A percentile compares a stretch with the other conserved stretches of the same genome.
Evolutionary conservation across 1,140 invertebrate species (phyloP).

Genomic region (Sminthurinus signatus): DNA sequence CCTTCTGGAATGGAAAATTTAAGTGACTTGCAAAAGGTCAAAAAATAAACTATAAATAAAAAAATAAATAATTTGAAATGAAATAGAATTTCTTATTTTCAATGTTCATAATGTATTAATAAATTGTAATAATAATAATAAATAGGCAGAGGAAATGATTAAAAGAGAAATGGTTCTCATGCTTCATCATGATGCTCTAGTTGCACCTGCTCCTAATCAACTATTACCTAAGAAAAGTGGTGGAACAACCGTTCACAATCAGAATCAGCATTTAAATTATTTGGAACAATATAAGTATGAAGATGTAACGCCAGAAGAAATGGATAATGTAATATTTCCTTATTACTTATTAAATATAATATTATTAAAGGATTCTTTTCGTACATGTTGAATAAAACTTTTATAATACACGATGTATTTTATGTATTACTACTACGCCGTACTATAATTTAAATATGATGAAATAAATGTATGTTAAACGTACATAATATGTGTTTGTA

Average conservation of each 20-base stretch:
- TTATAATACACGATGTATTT: too few species aligned
- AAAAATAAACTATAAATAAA: neutral
- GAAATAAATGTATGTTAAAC: too few species aligned
- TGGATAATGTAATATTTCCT: conserved; percentile 52
- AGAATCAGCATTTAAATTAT: conserved; percentile 67
- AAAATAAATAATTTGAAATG: conserved; percentile 3
- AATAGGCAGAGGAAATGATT: conserved; percentile 90
- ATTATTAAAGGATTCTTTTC: neutral
- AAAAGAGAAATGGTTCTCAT: conserved; percentile 96
- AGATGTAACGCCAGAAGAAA: conserved; percentile 62
- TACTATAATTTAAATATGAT: too few species aligned
- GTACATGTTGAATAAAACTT: too few species aligned
- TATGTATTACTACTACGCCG: too few species aligned
- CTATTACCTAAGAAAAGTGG: conserved; percentile 46
- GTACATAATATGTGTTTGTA: too few species aligned
- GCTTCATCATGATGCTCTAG: conserved; percentile 77
- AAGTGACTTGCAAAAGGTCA: conserved; percentile 71
- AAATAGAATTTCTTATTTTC: conserved; percentile 1
- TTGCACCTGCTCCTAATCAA: conserved; percentile 50
- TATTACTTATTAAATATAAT: neutral
- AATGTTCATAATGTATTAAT: too few species aligned
- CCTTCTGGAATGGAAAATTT: conserved; percentile 64
- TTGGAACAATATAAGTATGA: conserved; percentile 81
- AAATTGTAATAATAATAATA: too few species aligned
- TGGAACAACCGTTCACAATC: conserved; percentile 48